Percentiles rank a stretch among this genome's conserved stretches.
Evolutionary conservation across 2,113 vertebrate genomes (phyloP).

Genomic region (Rafetus swinhoei): DNA sequence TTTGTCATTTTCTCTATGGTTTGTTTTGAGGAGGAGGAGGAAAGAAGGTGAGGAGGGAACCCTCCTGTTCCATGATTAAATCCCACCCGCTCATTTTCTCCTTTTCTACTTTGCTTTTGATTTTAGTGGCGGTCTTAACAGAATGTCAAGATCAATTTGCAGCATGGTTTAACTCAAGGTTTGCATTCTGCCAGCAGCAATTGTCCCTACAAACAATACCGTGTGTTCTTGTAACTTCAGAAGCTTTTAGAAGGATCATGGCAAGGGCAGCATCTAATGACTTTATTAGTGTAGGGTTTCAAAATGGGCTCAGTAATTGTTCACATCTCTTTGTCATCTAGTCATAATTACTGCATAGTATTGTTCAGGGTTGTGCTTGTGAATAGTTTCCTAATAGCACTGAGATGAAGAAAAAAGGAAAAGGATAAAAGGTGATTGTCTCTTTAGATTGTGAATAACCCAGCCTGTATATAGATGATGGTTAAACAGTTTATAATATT

Average conservation of each 20-base stretch:
- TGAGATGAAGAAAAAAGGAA: constrained; percentile 77
- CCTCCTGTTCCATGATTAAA: constrained; percentile 85
- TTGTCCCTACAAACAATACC: constrained; percentile 85
- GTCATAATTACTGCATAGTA: constrained; percentile 91
- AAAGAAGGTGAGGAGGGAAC: constrained; percentile 84
- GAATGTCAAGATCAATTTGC: constrained; percentile 92
- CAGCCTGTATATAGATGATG: constrained; percentile 69
- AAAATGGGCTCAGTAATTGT: constrained; percentile 91
- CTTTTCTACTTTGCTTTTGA: constrained; percentile 88
- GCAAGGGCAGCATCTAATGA: constrained; percentile 89
- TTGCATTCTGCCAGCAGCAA: constrained; percentile 85
- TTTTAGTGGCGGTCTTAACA: constrained; percentile 87
- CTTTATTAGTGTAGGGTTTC: constrained; percentile 94
- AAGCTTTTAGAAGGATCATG: constrained; percentile 86
- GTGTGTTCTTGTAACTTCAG: constrained; percentile 91
- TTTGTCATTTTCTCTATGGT: constrained; percentile 83
- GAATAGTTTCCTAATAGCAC: constrained; percentile 82
- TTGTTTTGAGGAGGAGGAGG: constrained; percentile 81
- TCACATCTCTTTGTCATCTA: constrained; percentile 91
- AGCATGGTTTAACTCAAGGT: constrained; percentile 90
- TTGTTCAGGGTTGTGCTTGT: constrained; percentile 83
- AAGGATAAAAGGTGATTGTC: constrained; percentile 82
- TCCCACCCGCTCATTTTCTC: constrained; percentile 88
- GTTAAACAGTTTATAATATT: constrained; percentile 77
- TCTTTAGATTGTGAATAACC: constrained; percentile 72